A percentile compares a stretch with the other conserved stretches of the same genome.
phyloP scores from a whole-genome alignment of 2,797 vertebrate genomes.

The Decapterus maruadsi region DNA sequence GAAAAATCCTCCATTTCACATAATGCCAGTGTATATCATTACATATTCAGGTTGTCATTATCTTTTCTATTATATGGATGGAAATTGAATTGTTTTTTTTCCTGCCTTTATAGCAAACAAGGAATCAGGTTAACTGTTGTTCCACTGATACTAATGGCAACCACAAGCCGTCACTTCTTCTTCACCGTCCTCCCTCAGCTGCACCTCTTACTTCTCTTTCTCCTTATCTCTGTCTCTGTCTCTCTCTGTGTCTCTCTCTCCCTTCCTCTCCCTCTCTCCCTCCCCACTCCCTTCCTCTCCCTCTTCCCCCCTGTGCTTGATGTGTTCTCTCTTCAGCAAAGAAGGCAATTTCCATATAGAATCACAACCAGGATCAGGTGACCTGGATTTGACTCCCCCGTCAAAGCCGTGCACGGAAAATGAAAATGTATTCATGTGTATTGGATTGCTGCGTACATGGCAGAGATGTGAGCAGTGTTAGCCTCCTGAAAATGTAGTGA shows the following conservation, averaged over 20 bases:
- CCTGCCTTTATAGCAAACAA: slow-evolving; percentile 61
- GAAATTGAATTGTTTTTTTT: slow-evolving; percentile 68
- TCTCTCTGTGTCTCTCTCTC: too few species aligned
- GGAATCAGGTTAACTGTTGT: slow-evolving; percentile 79
- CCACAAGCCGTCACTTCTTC: slow-evolving; percentile 72
- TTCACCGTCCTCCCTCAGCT: slow-evolving; percentile 56
- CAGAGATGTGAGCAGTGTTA: slow-evolving; percentile 64
- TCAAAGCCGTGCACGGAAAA: slow-evolving; percentile 74
- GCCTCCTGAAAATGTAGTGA: slow-evolving; percentile 60
- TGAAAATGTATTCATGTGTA: slow-evolving; percentile 78
- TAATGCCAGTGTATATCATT: slow-evolving; percentile 59
- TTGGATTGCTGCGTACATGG: slow-evolving; percentile 64
- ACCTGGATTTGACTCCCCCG: slow-evolving; percentile 84
- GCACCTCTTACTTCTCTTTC: slow-evolving; percentile 41
- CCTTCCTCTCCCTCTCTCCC: neutral
- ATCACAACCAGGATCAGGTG: slow-evolving; percentile 83
- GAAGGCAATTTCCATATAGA: slow-evolving; percentile 85
- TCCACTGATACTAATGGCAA: slow-evolving; percentile 76
- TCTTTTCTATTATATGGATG: slow-evolving; percentile 65
- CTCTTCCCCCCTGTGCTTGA: slow-evolving; percentile 59
- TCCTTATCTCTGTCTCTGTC: slow-evolving; percentile 25
- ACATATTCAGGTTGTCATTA: slow-evolving; percentile 68
- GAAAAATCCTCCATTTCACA: slow-evolving; percentile 61
- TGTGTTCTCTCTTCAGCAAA: slow-evolving; percentile 77
- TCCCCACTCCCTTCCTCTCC: slow-evolving; percentile 22